Percentiles rank a stretch among this genome's conserved stretches.
These are phyloP conservation scores for Dorcus hopei DNA, from an alignment of 2,888 invertebrate genomes.

Conservation along the genomic window DNA sequence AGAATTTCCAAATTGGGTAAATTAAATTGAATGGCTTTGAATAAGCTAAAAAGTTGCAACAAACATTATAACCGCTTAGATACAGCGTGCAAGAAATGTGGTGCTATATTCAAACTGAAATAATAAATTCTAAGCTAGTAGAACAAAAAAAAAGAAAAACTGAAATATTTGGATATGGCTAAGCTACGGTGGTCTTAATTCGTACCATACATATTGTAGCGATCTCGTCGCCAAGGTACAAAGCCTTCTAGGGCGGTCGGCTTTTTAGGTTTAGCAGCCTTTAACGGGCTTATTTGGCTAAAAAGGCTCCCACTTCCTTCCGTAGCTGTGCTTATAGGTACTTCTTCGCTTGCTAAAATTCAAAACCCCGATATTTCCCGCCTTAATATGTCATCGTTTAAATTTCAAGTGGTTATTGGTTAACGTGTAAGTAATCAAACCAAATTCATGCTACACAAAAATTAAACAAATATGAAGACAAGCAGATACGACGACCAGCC, in stretches of 20 bases:
- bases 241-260: constrained; percentile 77
- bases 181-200: constrained; percentile 17
- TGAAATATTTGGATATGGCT: constrained; percentile 1
- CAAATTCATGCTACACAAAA: neutral
- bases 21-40: no score
- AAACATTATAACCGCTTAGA: neutral
- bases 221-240: constrained; percentile 81
- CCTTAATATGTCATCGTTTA: no score
- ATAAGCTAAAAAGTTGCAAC: no score
- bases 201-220: constrained; percentile 72
- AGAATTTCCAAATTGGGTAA: no score
- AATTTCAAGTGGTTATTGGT: neutral
- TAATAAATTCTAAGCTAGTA: neutral
- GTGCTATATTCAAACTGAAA: neutral
- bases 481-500: constrained; percentile 18
- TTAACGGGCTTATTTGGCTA: constrained; percentile 43
- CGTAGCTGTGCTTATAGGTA: constrained; percentile 41
- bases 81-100: neutral
- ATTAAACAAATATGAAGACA: neutral
- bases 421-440: neutral
- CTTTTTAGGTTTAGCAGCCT: constrained; percentile 40
- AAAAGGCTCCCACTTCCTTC: constrained; percentile 45
- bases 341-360: constrained; percentile 45
- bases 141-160: neutral
- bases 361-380: neutral